Base-by-base conservation (phyloP, 2,113 vertebrate species). In the Takifugu bimaculatus region DNA sequence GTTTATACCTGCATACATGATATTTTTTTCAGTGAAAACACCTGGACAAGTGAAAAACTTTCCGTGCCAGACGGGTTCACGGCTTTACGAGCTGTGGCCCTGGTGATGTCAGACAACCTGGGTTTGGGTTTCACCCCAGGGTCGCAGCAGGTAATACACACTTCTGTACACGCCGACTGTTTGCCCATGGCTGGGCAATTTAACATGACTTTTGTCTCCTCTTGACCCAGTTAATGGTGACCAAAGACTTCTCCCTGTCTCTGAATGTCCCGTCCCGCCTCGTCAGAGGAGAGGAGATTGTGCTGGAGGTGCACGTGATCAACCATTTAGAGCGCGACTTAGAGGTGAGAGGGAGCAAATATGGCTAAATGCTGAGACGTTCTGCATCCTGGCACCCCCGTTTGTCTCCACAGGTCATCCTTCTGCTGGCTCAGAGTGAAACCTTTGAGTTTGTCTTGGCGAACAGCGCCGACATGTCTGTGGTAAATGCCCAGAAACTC, bases 221-320 rank as follows among this genome's bases (percentile, higher is more conserved):
- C 9, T 39, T 39, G 7, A 2, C 11, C 35, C 35, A 96, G 95
- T 65, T 96, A 50, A 77, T 77, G 51, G 90, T 92, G 63, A 93
- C 91, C 80, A 94, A 94, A 20, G 91, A 92, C 42, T 93, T 96
- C 77, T 94, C 94, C 64, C 28, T 95, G 85, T 92, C 85, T 75
- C 72, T 95, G 68, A 89, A 91, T 61, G 91, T 93, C 61, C 95
- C 95, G 0, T 88, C 89, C 66, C 86, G 85, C 2, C 65, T 97
- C 39, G 75, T 92, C 78, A 92, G 91, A 88, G 93, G 93, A 72
- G 94, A 97, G 81, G 88, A 93, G 68, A 90, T 96, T 67, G 82
- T 94, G 72, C 79, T 95, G 78, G 92, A 96, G 90, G 86, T 93
- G 65, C 91, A 88, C 39, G 57, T 96, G 78, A 91, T 93, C 82